Evolutionary conservation across 2,888 invertebrate species (phyloP).

Genomic region (Neoascia interrupta): DNA sequence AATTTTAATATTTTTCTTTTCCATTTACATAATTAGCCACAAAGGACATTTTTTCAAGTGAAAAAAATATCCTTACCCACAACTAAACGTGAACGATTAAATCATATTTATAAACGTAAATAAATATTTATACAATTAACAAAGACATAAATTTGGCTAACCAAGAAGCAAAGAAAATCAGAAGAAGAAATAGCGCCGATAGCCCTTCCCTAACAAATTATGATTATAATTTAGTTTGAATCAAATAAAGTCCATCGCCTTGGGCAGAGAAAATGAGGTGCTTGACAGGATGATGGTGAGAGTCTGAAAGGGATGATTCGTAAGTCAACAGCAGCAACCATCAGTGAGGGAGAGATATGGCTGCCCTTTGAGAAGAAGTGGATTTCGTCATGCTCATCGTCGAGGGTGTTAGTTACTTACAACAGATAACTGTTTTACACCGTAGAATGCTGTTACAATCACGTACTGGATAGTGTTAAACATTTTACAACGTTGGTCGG

Average conservation of each 20-base stretch:
- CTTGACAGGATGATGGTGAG: constrained; percentile 44
- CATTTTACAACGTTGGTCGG: constrained; percentile 56
- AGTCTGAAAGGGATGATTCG: constrained; percentile 7
- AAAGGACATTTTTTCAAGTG: no score
- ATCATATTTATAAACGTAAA: constrained; percentile 9
- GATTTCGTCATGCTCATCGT: constrained; percentile 31
- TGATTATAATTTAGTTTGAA: constrained; percentile 7
- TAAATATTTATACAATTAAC: constrained; percentile 41
- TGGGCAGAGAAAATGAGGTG: constrained; percentile 42
- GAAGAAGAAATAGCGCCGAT: constrained; percentile 40
- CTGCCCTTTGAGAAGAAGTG: neutral
- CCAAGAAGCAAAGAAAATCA: constrained; percentile 64
- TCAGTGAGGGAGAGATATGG: neutral
- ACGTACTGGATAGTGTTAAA: constrained; percentile 45
- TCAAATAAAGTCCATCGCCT: constrained; percentile 39
- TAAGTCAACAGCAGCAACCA: constrained; percentile 48
- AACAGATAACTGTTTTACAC: constrained; percentile 46
- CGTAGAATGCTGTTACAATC: constrained; percentile 21
- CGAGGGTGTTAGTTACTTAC: constrained; percentile 60
- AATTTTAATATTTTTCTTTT: no score
- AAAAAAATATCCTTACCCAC: constrained; percentile 39
- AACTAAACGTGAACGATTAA: constrained; percentile 26
- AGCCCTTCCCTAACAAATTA: constrained; percentile 48
- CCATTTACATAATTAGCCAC: no score
- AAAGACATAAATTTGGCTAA: constrained; percentile 55